Conservation (phyloP, 2,113 vertebrate species). For the Corvus hawaiiensis region DNA sequence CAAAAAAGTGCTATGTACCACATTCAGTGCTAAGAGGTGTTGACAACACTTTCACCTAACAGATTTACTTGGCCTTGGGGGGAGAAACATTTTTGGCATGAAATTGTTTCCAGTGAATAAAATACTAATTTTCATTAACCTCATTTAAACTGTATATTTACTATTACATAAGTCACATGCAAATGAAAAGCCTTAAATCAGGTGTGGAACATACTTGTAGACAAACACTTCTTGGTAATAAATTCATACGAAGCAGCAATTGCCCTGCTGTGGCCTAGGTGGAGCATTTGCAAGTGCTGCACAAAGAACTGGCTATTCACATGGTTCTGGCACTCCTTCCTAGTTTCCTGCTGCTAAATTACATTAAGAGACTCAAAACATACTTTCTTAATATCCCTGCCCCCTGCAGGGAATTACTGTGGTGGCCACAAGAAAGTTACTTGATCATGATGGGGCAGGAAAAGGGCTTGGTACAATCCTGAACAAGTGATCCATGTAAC, state of each 20-base stretch:
- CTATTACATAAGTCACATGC: neutral
- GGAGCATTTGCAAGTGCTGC: neutral
- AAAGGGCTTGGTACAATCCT: conserved; percentile 13
- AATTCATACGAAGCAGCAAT: neutral
- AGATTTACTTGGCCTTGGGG: neutral
- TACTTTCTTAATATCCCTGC: conserved; percentile 55
- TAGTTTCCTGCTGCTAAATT: conserved; percentile 61
- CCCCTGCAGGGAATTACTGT: conserved; percentile 57
- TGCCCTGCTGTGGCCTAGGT: conserved; percentile 22
- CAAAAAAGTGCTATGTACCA: neutral
- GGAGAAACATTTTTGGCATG: neutral
- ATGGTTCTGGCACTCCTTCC: conserved; percentile 42
- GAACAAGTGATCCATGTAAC: neutral
- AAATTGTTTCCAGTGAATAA: conserved; percentile 7
- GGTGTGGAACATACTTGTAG: neutral
- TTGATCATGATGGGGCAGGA: conserved; percentile 22
- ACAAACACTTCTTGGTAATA: conserved; percentile 25
- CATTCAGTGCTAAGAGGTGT: neutral
- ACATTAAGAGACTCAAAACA: conserved; percentile 58
- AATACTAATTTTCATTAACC: conserved; percentile 27
- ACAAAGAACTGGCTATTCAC: conserved; percentile 53
- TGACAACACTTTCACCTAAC: neutral
- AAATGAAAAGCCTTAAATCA: conserved; percentile 32
- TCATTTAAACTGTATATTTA: neutral
- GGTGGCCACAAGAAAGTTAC: conserved; percentile 37